Evolutionary conservation across 2,888 invertebrate species (phyloP), one percentile per base, ranked within the genome.

Genomic region (Philonicus albiceps): DNA sequence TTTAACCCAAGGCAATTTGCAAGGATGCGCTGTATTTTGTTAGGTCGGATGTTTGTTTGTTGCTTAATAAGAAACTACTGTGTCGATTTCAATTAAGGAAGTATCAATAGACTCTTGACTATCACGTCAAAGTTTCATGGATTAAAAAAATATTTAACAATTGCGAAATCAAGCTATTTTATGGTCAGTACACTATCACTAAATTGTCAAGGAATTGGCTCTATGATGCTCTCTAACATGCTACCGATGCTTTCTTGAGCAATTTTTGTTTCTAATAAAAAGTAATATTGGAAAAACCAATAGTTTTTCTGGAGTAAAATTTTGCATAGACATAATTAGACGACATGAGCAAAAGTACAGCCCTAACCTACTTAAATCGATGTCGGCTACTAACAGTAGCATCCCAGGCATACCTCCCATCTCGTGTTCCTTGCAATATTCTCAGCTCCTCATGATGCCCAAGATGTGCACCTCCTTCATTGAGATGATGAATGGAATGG

Each of bases 401-500:
- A 78, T 22, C 19, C 1, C 13, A 31, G 31, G 19, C 30, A 13
- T 31, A 31, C 80, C 80, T 80, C 80, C 80, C 49, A 27, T 80
- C 49, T 53, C 6, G 30, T 80, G 83, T 83, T 83, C 19, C 64
- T 27, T 55, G 53, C 22, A 43, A 30, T 19, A 16, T 27, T 19
- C 55, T 6, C 31, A 16, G 55, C 27, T 55, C 40, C 55, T 76
- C 13, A 19, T 30, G 27, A 37, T 83, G 37, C 53, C 72, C 34
- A 43, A 43, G 40, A 43, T 72, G 83, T 83, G 64, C 64, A 72
- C 72, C 72, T 64, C 72, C 83, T 34, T 22, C 55, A 19, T 49
- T 40, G 40, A 85, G 49, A 75, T 85, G 85, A 85, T 85, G 75
- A 74, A 85, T 85, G 73, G 80, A 80, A 80, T 49, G 27, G 75